Evolutionary conservation across 2,113 vertebrate genomes (phyloP).

Genomic region (Pelobates fuscus): DNA sequence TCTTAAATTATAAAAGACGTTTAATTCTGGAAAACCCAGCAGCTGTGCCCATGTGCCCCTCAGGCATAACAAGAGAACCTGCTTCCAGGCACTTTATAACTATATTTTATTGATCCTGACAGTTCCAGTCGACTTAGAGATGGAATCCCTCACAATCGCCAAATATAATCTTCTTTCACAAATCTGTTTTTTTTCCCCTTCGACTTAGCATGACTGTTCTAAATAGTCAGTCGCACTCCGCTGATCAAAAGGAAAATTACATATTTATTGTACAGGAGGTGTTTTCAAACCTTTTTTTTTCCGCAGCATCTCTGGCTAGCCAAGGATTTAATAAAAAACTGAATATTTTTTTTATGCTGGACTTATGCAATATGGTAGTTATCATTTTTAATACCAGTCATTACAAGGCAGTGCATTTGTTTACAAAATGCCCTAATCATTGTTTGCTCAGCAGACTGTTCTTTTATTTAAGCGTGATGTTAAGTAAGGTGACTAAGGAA

Average conservation of each 20-base stretch:
- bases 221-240: not conserved
- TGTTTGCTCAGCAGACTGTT: no score
- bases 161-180: conserved; percentile 44
- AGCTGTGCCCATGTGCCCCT: conserved; percentile 21
- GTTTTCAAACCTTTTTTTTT: not conserved
- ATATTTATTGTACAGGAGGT: not conserved
- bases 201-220: not conserved
- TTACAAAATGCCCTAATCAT: no score
- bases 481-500: no score
- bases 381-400: no score
- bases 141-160: conserved; percentile 37
- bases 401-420: no score
- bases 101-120: conserved; percentile 58
- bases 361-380: no score
- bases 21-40: conserved; percentile 51
- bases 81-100: conserved; percentile 42
- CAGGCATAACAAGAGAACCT: conserved; percentile 17
- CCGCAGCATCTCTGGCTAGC: no score
- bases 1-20: conserved; percentile 58
- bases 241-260: not conserved
- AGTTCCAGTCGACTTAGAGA: conserved; percentile 43
- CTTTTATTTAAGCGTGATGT: no score
- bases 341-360: no score
- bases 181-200: conserved; percentile 22
- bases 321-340: no score